Evolutionary conservation across 2,888 invertebrate species (phyloP).

Genomic region (Drosophila ezoana): DNA sequence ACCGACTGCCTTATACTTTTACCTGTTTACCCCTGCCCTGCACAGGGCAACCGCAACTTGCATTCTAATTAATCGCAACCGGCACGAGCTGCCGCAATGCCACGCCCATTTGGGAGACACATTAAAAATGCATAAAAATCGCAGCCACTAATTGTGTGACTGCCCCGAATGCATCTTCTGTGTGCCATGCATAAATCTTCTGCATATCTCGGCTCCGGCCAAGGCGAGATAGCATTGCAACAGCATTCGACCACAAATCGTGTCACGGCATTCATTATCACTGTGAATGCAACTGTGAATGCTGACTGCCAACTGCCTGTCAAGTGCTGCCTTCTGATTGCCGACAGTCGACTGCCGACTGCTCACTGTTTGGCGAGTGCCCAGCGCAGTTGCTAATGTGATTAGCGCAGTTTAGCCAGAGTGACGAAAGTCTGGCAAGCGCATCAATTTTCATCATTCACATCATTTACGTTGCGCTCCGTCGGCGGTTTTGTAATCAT

Average conservation of each 20-base stretch:
- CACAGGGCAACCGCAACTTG: background rate
- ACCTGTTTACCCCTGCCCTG: slow-evolving; percentile 13
- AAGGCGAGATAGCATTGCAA: slow-evolving; percentile 23
- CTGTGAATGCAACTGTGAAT: slow-evolving; percentile 29
- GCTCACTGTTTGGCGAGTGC: background rate
- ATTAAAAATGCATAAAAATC: slow-evolving; percentile 63
- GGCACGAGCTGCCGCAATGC: slow-evolving; percentile 37
- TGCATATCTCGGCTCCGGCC: slow-evolving; percentile 2
- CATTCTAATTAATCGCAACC: slow-evolving; percentile 67
- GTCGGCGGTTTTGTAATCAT: background rate
- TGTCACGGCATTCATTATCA: slow-evolving; percentile 59
- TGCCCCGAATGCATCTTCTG: slow-evolving; percentile 23
- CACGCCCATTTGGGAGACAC: slow-evolving; percentile 36
- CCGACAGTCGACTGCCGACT: background rate
- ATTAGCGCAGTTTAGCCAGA: slow-evolving; percentile 54
- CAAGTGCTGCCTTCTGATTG: slow-evolving; percentile 3
- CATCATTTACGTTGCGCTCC: slow-evolving; percentile 8
- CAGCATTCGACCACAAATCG: slow-evolving; percentile 30
- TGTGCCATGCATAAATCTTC: slow-evolving; percentile 25
- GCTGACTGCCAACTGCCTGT: background rate
- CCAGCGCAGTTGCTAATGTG: slow-evolving; percentile 47
- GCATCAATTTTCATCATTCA: slow-evolving; percentile 28
- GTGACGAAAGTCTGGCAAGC: slow-evolving; percentile 37
- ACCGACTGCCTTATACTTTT: slow-evolving; percentile 29
- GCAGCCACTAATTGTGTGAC: slow-evolving; percentile 55